Evolutionary conservation across 2,888 invertebrate species (phyloP), one percentile per base, ranked within the genome.

Genomic region (Hemithea aestivaria): DNA sequence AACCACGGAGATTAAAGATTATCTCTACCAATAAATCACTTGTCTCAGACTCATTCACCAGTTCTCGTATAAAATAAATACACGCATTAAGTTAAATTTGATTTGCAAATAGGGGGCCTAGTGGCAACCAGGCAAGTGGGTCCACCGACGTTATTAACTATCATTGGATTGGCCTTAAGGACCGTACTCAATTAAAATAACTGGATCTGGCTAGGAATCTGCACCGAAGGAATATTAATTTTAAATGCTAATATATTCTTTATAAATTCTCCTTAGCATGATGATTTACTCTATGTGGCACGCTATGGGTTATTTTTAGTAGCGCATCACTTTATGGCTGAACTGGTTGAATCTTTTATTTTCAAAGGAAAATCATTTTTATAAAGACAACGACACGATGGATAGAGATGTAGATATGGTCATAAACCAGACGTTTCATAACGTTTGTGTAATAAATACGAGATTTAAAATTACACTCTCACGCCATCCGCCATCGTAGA

Each of bases 11-110:
- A 57, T 66, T 73, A 73, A 47, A 49, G 58, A 57, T 66, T 73
- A 73, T 73, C 73, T 61, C 54, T 58, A 57, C 36, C 51, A 51
- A 73, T 76, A 73, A 74, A 78, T 76, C 68, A 74, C 64, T 71
- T 60, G 58, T 64, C 58, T 48, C 54, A 41, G 50, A 56, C 60
- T 63, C 65, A 62, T 57, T 61, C 55, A 57, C 55, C 61, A 60
- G 66, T 62, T 66, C 70, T 63, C 59, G 65, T 61, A 66, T 60
- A 52, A 55, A 67, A 74, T 72, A 64, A 70, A 75, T 71, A 63
- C 62, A 61, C 56, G 60, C 45, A 66, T 69, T 73, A 66, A 60
- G 48, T 58, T 51, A 48, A 59, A 75, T 78, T 78, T 73, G 72
- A 72, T 78, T 80, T 79, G 77, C 78, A 75, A 80, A 77, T 78